These are phyloP conservation scores for Prorops nasuta DNA, from an alignment of 1,140 invertebrate genomes.

Conservation along the genomic window DNA sequence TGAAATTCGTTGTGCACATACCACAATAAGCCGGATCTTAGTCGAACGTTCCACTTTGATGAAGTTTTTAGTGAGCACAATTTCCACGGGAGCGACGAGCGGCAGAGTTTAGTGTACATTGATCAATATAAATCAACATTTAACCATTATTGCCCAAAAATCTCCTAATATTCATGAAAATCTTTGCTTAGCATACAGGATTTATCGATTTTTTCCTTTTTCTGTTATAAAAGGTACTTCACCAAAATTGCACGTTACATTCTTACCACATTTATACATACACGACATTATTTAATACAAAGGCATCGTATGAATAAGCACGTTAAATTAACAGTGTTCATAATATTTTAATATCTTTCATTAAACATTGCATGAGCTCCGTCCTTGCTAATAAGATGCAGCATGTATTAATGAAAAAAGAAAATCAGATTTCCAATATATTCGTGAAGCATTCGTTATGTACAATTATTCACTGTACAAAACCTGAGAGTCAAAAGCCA, in stretches of 20 bases:
- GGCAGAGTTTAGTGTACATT: neutral
- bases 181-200: neutral
- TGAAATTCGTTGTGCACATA: slow-evolving; percentile 34
- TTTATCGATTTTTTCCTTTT: slow-evolving; percentile 9
- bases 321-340: slow-evolving; percentile 34
- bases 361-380: slow-evolving; percentile 26
- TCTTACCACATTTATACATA: slow-evolving; percentile 33
- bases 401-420: slow-evolving; percentile 25
- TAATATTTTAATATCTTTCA: slow-evolving; percentile 29
- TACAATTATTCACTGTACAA: slow-evolving; percentile 34
- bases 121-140: slow-evolving; percentile 22
- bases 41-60: slow-evolving; percentile 27
- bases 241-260: slow-evolving; percentile 33
- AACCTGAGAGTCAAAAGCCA: slow-evolving; percentile 28
- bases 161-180: slow-evolving; percentile 12
- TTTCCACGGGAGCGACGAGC: neutral
- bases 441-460: slow-evolving; percentile 29
- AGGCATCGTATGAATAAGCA: slow-evolving; percentile 36
- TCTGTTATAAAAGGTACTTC: slow-evolving; percentile 29
- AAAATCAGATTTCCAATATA: slow-evolving; percentile 20
- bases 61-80: slow-evolving; percentile 14
- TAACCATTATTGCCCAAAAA: slow-evolving; percentile 12
- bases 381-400: slow-evolving; percentile 20
- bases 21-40: slow-evolving; percentile 11
- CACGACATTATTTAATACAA: slow-evolving; percentile 33